Percentiles rank a stretch among this genome's conserved stretches.
These are phyloP conservation scores for Stomorhina lunata DNA, from an alignment of 2,888 invertebrate species.

Conservation along the genomic window DNA sequence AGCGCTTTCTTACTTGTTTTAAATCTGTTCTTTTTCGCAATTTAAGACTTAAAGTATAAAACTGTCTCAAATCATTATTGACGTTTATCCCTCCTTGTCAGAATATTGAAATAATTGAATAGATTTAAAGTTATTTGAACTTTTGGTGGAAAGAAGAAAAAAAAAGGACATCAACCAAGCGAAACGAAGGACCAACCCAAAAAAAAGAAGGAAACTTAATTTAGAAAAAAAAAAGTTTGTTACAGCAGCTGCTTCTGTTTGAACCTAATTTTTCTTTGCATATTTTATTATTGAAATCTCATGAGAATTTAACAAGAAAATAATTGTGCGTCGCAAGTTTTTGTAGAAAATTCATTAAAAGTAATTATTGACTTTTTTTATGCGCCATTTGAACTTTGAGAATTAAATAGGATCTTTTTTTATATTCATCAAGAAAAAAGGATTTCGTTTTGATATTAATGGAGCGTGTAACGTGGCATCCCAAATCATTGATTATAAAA, in stretches of 20 bases:
- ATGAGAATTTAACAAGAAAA: not conserved
- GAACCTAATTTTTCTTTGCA: not conserved
- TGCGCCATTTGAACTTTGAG: not conserved
- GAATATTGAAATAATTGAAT: conserved; percentile 8
- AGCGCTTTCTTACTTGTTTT: too few relatives aligned
- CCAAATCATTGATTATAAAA: too few relatives aligned
- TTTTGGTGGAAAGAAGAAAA: not conserved
- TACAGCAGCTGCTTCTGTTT: not conserved
- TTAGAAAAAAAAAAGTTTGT: not conserved
- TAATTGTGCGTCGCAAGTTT: not conserved
- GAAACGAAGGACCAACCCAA: not conserved
- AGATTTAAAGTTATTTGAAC: not conserved
- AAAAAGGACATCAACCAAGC: not conserved
- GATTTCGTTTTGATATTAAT: too few relatives aligned
- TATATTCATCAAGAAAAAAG: too few relatives aligned
- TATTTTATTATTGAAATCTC: not conserved
- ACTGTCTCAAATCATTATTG: not conserved
- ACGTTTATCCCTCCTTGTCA: not conserved
- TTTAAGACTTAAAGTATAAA: not conserved
- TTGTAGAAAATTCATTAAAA: not conserved
- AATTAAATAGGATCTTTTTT: not conserved
- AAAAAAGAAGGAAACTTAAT: not conserved
- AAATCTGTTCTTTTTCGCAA: not conserved
- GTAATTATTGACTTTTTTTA: not conserved
- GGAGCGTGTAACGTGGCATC: too few relatives aligned